Conservation (phyloP, 1,140 invertebrate species). For the Macrobrachium nipponense region DNA sequence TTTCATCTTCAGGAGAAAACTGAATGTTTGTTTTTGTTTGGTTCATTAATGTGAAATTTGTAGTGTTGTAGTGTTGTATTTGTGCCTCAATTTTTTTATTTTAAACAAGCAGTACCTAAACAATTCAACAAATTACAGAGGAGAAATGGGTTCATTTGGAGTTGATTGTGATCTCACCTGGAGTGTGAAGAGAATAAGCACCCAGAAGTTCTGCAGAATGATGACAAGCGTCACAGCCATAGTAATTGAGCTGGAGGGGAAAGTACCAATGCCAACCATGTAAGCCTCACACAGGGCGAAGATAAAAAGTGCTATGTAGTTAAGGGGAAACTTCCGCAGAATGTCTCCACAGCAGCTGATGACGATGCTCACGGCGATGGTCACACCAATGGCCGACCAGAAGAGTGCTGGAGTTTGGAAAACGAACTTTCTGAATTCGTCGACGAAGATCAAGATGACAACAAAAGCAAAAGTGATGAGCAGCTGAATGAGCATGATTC, state of each 20-base stretch:
- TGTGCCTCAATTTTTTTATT: too few relatives aligned
- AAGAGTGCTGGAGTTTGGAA: constrained; percentile 70
- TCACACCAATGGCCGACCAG: constrained; percentile 77
- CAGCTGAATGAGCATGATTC: constrained; percentile 84
- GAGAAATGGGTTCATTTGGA: not conserved
- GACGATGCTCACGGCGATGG: constrained; percentile 82
- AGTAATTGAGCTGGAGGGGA: constrained; percentile 20
- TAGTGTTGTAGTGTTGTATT: too few relatives aligned
- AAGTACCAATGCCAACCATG: constrained; percentile 35
- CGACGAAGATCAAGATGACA: constrained; percentile 77
- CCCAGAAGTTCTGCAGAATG: constrained; percentile 82
- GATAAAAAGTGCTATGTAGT: constrained; percentile 87
- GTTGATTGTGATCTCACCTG: constrained; percentile 66
- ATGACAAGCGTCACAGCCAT: constrained; percentile 86
- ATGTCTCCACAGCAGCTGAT: constrained; percentile 89
- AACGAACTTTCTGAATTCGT: constrained; percentile 74
- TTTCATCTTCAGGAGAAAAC: too few relatives aligned
- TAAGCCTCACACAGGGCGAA: constrained; percentile 75
- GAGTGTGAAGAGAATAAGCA: constrained; percentile 89
- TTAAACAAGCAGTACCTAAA: too few relatives aligned
- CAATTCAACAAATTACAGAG: not conserved
- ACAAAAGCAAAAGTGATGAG: constrained; percentile 83
- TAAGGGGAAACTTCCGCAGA: constrained; percentile 84
- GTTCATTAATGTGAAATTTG: too few relatives aligned
- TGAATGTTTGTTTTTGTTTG: too few relatives aligned